Percentiles rank a stretch among this genome's conserved stretches.
Evolutionary conservation across 2,797 vertebrate species (phyloP).

Genomic region (Sebastes hubbsi): DNA sequence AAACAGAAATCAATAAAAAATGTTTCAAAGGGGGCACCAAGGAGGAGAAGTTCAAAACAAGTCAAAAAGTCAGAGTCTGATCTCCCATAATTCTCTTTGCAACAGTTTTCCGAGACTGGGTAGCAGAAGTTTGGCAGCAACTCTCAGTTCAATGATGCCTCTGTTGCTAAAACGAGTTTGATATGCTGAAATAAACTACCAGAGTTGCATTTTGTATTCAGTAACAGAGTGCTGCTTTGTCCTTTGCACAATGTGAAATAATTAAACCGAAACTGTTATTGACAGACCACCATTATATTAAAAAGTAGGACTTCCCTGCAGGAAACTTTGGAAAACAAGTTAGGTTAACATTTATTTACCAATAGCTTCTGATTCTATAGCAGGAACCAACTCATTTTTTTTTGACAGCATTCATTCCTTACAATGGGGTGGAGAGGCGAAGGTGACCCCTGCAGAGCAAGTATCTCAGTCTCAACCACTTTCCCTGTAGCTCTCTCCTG

Average conservation of each 20-base stretch:
- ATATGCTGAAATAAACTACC: constrained; percentile 14
- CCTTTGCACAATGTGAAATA: background rate
- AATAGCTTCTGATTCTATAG: background rate
- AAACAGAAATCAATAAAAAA: constrained; percentile 66
- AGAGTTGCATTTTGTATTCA: background rate
- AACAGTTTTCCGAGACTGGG: background rate
- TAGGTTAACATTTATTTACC: background rate
- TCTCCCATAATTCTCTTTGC: constrained; percentile 50
- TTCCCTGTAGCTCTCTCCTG: constrained; percentile 66
- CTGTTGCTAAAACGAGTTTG: constrained; percentile 11
- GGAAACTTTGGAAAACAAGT: background rate
- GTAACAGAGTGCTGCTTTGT: background rate
- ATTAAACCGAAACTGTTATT: background rate
- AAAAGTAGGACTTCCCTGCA: background rate
- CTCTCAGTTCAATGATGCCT: background rate
- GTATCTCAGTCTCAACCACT: constrained; percentile 65
- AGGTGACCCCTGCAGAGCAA: constrained; percentile 70
- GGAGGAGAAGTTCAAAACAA: constrained; percentile 46
- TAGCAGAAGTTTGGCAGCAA: constrained; percentile 8
- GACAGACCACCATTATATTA: background rate
- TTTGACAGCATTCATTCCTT: constrained; percentile 49
- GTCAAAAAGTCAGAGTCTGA: constrained; percentile 53
- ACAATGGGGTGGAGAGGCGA: constrained; percentile 51
- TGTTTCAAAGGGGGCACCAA: constrained; percentile 57
- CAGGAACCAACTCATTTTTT: constrained; percentile 7